Evolutionary conservation across 2,113 vertebrate genomes (phyloP).

Genomic region (Notarius quadriscutis): DNA sequence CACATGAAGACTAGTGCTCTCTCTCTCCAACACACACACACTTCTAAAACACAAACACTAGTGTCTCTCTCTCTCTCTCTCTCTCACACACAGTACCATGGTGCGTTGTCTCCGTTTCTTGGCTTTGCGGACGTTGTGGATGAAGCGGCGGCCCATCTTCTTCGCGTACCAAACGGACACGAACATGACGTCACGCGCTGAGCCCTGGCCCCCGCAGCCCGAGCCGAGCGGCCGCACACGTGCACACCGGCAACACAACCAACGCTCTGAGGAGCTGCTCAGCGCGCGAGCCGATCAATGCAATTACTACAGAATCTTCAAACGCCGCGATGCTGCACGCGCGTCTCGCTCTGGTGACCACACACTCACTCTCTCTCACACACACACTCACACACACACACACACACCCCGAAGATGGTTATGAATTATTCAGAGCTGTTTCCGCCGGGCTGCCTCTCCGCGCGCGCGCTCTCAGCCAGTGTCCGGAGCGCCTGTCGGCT

Average conservation of each 20-base stretch:
- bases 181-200: slow-evolving; percentile 69
- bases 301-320: neutral
- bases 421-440: neutral
- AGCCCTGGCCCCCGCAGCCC: slow-evolving; percentile 4
- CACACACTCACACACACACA: neutral
- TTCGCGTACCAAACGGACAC: slow-evolving; percentile 81
- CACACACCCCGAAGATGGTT: neutral
- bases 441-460: neutral
- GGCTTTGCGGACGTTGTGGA: slow-evolving; percentile 73
- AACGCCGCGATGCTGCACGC: neutral
- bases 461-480: neutral
- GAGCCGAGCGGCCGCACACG: slow-evolving; percentile 6
- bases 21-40: slow-evolving; percentile 11
- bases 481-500: neutral
- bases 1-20: neutral
- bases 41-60: neutral
- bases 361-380: too few species aligned
- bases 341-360: neutral
- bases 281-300: neutral
- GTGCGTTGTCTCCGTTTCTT: slow-evolving; percentile 73
- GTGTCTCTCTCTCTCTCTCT: neutral
- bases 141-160: slow-evolving; percentile 76
- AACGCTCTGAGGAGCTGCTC: neutral
- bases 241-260: slow-evolving; percentile 6
- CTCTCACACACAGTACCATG: slow-evolving; percentile 58